phyloP scores from a whole-genome alignment of 2,113 vertebrate species.

The Eleginops maclovinus region DNA sequence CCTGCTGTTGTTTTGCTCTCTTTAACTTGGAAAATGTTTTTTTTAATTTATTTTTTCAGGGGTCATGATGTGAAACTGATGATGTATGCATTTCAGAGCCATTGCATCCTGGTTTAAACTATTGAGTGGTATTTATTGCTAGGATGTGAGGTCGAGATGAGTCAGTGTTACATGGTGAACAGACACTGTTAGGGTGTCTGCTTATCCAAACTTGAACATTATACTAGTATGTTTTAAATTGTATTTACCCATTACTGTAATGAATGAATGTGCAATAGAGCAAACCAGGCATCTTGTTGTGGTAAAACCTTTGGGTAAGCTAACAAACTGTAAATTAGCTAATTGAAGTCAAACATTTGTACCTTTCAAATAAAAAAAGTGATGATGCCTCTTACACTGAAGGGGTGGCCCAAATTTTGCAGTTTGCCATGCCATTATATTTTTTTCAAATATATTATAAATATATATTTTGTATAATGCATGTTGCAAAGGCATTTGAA shows the following conservation, averaged over 20 bases:
- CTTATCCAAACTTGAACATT: conserved; percentile 31
- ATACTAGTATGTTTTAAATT: neutral
- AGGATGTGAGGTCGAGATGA: neutral
- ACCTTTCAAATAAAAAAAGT: neutral
- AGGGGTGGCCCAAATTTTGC: neutral
- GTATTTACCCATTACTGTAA: neutral
- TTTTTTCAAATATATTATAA: conserved; percentile 17
- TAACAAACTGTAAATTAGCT: neutral
- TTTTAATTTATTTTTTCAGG: neutral
- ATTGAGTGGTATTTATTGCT: conserved; percentile 10
- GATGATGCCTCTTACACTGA: neutral
- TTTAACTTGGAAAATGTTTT: neutral
- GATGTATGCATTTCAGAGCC: conserved; percentile 21
- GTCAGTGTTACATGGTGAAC: conserved; percentile 39
- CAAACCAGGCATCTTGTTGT: neutral
- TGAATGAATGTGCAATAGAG: no score
- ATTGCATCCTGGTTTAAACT: neutral
- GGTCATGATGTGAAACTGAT: neutral
- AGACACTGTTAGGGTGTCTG: neutral
- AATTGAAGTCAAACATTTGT: neutral
- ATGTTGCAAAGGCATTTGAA: neutral
- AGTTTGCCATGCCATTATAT: conserved; percentile 14
- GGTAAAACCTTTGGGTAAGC: neutral
- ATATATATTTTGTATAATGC: conserved; percentile 7
- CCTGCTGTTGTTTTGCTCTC: conserved; percentile 15